phyloP scores from a whole-genome alignment of 2,888 invertebrate genomes.

The Cerastoderma edule region DNA sequence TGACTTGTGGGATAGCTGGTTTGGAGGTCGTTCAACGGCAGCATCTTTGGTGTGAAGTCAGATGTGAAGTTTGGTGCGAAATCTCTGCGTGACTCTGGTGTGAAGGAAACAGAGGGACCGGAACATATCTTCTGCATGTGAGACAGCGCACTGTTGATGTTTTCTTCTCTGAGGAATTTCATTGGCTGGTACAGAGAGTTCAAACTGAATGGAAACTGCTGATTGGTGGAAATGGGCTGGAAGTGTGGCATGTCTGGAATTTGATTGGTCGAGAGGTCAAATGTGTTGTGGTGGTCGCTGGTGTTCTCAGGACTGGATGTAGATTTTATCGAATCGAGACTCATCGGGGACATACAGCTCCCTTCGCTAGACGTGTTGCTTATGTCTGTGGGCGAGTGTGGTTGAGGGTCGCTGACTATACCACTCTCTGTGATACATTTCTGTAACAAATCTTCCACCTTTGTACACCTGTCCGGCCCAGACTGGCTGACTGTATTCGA shows the following conservation, averaged over 20 bases:
- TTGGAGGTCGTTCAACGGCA: conserved; percentile 27
- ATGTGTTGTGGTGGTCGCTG: conserved; percentile 7
- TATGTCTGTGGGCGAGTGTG: conserved; percentile 1
- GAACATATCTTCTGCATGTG: conserved; percentile 55
- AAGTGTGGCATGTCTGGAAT: neutral
- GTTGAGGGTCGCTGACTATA: conserved; percentile 7
- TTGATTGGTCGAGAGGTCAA: conserved; percentile 17
- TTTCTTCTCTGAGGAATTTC: conserved; percentile 6
- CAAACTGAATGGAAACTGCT: conserved; percentile 8
- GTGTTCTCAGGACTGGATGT: conserved; percentile 15
- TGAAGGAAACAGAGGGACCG: conserved; percentile 47
- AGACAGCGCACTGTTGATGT: conserved; percentile 43
- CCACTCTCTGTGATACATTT: conserved; percentile 55
- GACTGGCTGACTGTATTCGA: neutral
- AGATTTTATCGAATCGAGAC: conserved; percentile 34
- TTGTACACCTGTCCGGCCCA: neutral
- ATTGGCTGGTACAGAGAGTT: conserved; percentile 4
- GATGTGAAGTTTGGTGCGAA: conserved; percentile 35
- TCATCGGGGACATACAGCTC: conserved; percentile 52
- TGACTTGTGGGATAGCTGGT: neutral
- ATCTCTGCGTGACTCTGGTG: conserved; percentile 54
- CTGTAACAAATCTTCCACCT: conserved; percentile 39
- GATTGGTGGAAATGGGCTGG: neutral
- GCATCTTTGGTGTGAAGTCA: conserved; percentile 24
- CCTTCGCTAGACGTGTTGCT: conserved; percentile 26